Percentiles rank a stretch among this genome's conserved stretches.
phyloP scores from a whole-genome alignment of 2,797 vertebrate species.

The Platalea minor region DNA sequence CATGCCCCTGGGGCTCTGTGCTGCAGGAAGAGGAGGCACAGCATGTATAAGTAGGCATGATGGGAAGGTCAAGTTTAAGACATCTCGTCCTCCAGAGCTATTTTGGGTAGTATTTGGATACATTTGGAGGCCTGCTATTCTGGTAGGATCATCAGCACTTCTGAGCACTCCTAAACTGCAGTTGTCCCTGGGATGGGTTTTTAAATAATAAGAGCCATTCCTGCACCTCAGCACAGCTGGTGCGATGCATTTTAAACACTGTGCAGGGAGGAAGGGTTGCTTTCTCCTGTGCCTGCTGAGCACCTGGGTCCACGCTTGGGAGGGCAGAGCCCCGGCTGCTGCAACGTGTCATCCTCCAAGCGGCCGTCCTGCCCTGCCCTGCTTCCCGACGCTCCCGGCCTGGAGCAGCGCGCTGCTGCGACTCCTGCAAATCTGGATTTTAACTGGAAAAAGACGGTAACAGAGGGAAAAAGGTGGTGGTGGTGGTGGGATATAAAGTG shows the following conservation, averaged over 20 bases:
- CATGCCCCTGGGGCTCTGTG: neutral
- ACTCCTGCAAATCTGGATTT: neutral
- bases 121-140: neutral
- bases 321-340: neutral
- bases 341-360: rapidly evolving
- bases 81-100: neutral
- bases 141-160: neutral
- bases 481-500: neutral
- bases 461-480: neutral
- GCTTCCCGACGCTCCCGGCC: neutral
- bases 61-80: neutral
- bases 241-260: neutral
- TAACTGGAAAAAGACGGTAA: neutral
- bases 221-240: neutral
- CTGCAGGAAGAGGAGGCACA: neutral
- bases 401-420: rapidly evolving
- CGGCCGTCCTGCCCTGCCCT: neutral
- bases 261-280: neutral
- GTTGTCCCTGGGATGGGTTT: neutral
- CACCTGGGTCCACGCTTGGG: neutral
- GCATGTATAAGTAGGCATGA: neutral
- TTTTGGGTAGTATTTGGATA: neutral
- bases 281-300: neutral
- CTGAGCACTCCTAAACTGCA: neutral
- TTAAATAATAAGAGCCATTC: neutral